Evolutionary conservation across 2,113 vertebrate genomes (phyloP), one percentile per base, ranked within the genome.

Genomic region (Engystomops pustulosus): DNA sequence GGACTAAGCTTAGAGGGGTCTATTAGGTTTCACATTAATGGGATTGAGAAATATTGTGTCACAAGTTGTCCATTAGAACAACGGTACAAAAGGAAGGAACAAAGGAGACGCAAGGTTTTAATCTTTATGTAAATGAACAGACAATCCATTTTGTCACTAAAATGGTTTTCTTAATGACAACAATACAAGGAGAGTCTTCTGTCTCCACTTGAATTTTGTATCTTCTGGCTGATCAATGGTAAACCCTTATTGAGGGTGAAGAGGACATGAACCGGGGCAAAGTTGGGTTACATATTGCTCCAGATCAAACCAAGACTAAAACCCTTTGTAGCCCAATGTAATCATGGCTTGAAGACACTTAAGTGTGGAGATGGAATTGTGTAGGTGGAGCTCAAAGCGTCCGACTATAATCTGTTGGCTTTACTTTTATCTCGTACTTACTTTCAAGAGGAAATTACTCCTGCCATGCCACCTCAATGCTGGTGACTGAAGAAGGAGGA

Each of bases 291-390:
- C 34, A 44, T 53, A n/a, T 68, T 79, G 74, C 30, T 65, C 62
- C 65, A 79, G 75, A 85, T 79, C 75, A 79, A 79, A 85, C 78
- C 62, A 25, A 51, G 47, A n/a, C 32, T 68, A 70, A 70, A 82
- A 79, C 45, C 34, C 68, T 70, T 51, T 82, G 45, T 82, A 38
- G 49, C 34, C n/a, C 49, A 6, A 55, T 30, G 27, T 70, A 85
- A 85, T 85, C 44, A 70, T 45, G 45, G 49, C 60, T 49, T 58
- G 60, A 70, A 79, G 75, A 34, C 75, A 44, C 74, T 85, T 70
- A 14, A 85, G 75, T 32, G 38, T 68, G 45, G 65, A 85, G 70
- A 72, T 58, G 62, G 70, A 65, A 85, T 79, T 78, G 83, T n/a
- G 62, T 79, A 79, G 83, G 75, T 79, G 80, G 80, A 60, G 80